Evolutionary conservation across 1,140 invertebrate species (phyloP).

Genomic region (Trichonephila clavata): DNA sequence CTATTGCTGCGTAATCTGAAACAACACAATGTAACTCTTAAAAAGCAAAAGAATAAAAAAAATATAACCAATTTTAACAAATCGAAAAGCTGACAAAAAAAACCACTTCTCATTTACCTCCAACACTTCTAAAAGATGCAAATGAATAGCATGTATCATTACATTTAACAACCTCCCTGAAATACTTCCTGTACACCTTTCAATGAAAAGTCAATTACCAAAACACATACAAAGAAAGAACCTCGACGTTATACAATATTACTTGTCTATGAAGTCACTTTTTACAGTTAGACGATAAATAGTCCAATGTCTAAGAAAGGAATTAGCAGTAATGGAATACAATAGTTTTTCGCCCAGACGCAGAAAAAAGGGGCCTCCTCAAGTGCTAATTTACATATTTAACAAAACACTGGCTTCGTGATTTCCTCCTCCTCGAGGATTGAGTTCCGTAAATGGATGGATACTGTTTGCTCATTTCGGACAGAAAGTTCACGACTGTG

Average conservation of each 20-base stretch:
- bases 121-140: not conserved
- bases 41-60: too few species aligned
- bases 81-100: too few species aligned
- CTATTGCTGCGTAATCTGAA: too few species aligned
- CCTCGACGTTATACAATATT: not conserved
- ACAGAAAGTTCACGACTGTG: constrained; percentile 30
- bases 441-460: constrained; percentile 18
- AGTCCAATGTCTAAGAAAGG: not conserved
- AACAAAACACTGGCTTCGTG: constrained; percentile 44
- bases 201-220: not conserved
- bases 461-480: constrained; percentile 11
- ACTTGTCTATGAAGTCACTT: not conserved
- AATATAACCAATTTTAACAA: too few species aligned
- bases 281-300: not conserved
- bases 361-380: not conserved
- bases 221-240: not conserved
- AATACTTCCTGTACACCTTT: not conserved
- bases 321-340: not conserved
- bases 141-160: not conserved
- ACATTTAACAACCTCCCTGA: not conserved
- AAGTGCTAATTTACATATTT: constrained; percentile 52
- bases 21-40: too few species aligned
- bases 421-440: constrained; percentile 31
- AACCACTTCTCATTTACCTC: too few species aligned
- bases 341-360: not conserved